These are phyloP conservation scores for Chaenocephalus aceratus DNA, from an alignment of 2,113 vertebrate genomes.

Conservation along the genomic window DNA sequence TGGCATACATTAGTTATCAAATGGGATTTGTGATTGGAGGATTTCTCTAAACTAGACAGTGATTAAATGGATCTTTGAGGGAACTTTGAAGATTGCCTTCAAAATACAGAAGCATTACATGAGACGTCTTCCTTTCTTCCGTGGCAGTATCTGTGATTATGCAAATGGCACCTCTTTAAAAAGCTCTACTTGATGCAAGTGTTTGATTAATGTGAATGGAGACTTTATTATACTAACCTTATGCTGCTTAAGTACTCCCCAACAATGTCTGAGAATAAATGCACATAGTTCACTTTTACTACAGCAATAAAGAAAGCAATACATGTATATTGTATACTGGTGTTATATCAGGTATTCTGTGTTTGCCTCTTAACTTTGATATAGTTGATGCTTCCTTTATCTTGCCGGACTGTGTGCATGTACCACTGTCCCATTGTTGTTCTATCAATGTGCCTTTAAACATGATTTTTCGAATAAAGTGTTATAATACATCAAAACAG, in stretches of 20 bases:
- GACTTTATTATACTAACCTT: slow-evolving; percentile 30
- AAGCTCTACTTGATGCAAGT: slow-evolving; percentile 32
- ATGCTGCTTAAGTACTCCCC: slow-evolving; percentile 60
- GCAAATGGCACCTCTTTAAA: slow-evolving; percentile 49
- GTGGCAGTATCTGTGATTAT: slow-evolving; percentile 52
- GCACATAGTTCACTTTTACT: slow-evolving; percentile 71
- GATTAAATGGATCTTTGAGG: neutral
- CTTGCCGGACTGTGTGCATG: slow-evolving; percentile 58
- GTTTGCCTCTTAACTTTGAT: slow-evolving; percentile 71
- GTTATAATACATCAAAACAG: neutral
- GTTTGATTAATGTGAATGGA: slow-evolving; percentile 26
- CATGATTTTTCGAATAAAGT: slow-evolving; percentile 16
- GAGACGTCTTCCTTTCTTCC: neutral
- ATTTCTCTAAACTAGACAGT: neutral
- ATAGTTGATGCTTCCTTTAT: slow-evolving; percentile 58
- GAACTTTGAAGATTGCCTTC: slow-evolving; percentile 10
- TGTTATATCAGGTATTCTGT: slow-evolving; percentile 59
- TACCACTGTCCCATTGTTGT: slow-evolving; percentile 34
- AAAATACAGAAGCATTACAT: slow-evolving; percentile 8
- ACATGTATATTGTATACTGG: slow-evolving; percentile 44
- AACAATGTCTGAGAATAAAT: slow-evolving; percentile 34
- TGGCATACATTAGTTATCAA: neutral
- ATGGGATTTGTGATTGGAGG: neutral
- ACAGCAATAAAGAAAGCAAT: slow-evolving; percentile 76
- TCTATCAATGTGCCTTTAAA: slow-evolving; percentile 67